phyloP scores from a whole-genome alignment of 2,797 vertebrate genomes.

The Acrocephalus scirpaceus region DNA sequence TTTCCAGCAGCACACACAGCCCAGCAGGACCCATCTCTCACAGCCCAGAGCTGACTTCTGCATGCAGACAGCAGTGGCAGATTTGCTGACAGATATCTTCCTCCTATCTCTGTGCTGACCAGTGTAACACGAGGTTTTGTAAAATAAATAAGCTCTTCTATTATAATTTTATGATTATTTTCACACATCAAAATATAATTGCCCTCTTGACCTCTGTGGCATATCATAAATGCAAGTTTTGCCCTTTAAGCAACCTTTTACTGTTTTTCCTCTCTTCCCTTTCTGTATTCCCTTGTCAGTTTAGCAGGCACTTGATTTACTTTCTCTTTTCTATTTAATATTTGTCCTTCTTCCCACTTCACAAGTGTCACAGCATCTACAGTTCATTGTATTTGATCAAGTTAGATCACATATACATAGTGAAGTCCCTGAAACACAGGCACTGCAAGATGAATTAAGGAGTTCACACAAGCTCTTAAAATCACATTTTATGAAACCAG shows the following conservation, averaged over 20 bases:
- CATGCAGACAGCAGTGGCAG: rapidly evolving
- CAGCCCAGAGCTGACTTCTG: rapidly evolving
- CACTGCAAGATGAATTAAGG: conserved; percentile 32
- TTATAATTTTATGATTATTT: not conserved
- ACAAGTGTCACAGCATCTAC: not conserved
- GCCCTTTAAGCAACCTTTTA: not conserved
- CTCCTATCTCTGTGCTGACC: not conserved
- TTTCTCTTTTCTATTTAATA: conserved; percentile 28
- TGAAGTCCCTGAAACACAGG: conserved; percentile 15
- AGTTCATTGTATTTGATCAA: conserved; percentile 48
- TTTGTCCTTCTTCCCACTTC: conserved; percentile 34
- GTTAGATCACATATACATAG: conserved; percentile 41
- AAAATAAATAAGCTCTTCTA: not conserved
- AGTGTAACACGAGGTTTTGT: not conserved
- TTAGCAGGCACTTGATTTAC: conserved; percentile 22
- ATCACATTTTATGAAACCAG: conserved; percentile 25
- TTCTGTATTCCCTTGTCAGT: not conserved
- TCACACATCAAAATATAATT: not conserved
- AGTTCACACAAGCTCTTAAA: not conserved
- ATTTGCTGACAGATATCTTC: not conserved
- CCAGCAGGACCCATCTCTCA: not conserved
- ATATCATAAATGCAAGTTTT: not conserved
- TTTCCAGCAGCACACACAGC: not conserved
- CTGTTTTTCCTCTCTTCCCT: not conserved
- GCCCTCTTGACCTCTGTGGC: not conserved